Base-by-base conservation (phyloP, 2,113 vertebrate species). In the Dasyornis broadbenti region DNA sequence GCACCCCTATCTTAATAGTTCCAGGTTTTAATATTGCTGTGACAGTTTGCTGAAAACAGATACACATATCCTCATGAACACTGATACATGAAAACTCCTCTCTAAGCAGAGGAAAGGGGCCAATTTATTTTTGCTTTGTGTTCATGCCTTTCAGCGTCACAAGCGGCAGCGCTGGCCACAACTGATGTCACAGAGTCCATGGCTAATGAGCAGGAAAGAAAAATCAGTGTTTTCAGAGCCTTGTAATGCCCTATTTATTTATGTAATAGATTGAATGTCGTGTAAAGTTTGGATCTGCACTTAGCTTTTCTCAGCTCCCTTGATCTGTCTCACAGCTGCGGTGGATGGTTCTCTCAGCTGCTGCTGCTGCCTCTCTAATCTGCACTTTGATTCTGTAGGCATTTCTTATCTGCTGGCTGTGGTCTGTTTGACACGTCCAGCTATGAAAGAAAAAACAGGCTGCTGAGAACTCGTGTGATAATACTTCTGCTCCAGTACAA, bases 401-500 rank as follows among this genome's bases (percentile, higher is more conserved):
- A 70, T 90, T 96, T 54, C 94, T 94, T 97, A 94, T 92, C 93
- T 96, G 60, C 90, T 92, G 76, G 56, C 65, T 92, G 33, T 71
- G 87, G 50, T 93, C 92, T 54, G 64, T 78, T 86, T 86, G 90
- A 88, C 79, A 90, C 9, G 20, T 71, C 93, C 87, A 95, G 60
- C 85, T 68, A 57, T 40, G 86, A 94, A 83, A 89, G 56, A 68
- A 80, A 57, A 60, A 77, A 4, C 92, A 68, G 79, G 4, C 59
- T 82, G 77, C 2, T 71, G 61, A 77, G 88, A 86, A 61, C 59
- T 65, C 0, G 0, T 69, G 65, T 70, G 88, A 85, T 69, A 92
- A 77, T 37, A 15, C 17, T 78, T 77, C 71, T 94, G 66, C 35
- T 40, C 24, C 1, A 1, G 50, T 8, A 71, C 71, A 89, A 71